Conservation (phyloP, 2,113 vertebrate species). For the Calidris pugnax region DNA sequence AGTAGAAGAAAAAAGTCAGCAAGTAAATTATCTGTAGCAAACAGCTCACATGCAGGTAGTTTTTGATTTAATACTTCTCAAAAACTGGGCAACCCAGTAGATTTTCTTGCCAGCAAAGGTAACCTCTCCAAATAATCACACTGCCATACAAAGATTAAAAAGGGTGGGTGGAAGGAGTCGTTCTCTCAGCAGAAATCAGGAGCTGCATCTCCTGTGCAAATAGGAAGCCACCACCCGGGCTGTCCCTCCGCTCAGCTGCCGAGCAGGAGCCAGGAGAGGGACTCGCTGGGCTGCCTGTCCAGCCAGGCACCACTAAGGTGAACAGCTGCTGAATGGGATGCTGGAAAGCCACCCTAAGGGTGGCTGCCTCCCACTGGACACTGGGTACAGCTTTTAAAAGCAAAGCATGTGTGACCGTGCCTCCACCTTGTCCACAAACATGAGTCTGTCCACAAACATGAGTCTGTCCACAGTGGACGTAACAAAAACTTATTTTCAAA, state of each 20-base stretch:
- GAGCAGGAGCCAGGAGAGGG: not conserved
- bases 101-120: not conserved
- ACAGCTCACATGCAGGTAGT: not conserved
- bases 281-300: not conserved
- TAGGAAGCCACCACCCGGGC: not conserved
- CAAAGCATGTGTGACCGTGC: rapidly evolving
- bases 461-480: rapidly evolving
- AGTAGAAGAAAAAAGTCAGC: not conserved
- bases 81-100: not conserved
- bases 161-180: not conserved
- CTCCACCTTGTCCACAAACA: not conserved
- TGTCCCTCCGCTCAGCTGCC: not conserved
- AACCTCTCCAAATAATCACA: not conserved
- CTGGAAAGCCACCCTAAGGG: not conserved
- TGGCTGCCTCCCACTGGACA: not conserved
- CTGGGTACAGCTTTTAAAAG: not conserved
- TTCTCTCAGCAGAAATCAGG: not conserved
- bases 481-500: not conserved
- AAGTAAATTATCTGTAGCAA: not conserved
- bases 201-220: not conserved
- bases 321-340: not conserved
- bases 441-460: rapidly evolving
- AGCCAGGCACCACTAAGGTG: not conserved
- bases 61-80: not conserved
- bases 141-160: not conserved